Evolutionary conservation across 1,140 invertebrate species (phyloP).

Genomic region (Lerema accius): DNA sequence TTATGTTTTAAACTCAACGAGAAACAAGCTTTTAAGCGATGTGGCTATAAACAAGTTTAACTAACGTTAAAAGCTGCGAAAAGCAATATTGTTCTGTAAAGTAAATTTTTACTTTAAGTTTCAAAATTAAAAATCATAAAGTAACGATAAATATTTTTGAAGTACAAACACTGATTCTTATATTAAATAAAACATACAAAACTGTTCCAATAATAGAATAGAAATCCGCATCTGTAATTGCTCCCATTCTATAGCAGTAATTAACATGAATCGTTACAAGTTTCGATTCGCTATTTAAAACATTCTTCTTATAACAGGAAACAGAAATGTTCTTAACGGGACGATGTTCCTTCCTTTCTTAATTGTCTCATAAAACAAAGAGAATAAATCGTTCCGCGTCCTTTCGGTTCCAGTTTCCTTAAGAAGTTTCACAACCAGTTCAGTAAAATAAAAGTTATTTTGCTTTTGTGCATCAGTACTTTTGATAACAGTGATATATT

Average conservation of each 20-base stretch:
- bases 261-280: slow-evolving; percentile 52
- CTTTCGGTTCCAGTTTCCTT: slow-evolving; percentile 43
- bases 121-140: no score
- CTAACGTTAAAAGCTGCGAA: not conserved
- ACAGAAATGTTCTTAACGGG: slow-evolving; percentile 54
- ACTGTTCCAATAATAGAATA: no score
- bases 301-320: slow-evolving; percentile 53
- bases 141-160: no score
- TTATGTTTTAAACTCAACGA: slow-evolving; percentile 36
- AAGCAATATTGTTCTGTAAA: not conserved
- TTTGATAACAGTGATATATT: slow-evolving; percentile 31
- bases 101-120: no score
- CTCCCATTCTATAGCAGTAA: slow-evolving; percentile 40
- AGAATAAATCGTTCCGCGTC: slow-evolving; percentile 58
- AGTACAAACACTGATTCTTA: no score
- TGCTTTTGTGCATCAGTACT: slow-evolving; percentile 18
- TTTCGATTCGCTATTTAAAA: slow-evolving; percentile 65
- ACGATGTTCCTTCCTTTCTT: slow-evolving; percentile 56
- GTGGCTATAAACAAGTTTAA: slow-evolving; percentile 7
- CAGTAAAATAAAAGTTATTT: slow-evolving; percentile 40
- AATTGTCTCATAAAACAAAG: slow-evolving; percentile 72
- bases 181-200: no score
- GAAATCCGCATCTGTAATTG: no score
- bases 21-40: slow-evolving; percentile 26
- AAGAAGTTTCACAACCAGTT: slow-evolving; percentile 44